Percentiles rank a stretch among this genome's conserved stretches.
Conservation (phyloP, 1,140 invertebrate species). For the Psix sp. region DNA sequence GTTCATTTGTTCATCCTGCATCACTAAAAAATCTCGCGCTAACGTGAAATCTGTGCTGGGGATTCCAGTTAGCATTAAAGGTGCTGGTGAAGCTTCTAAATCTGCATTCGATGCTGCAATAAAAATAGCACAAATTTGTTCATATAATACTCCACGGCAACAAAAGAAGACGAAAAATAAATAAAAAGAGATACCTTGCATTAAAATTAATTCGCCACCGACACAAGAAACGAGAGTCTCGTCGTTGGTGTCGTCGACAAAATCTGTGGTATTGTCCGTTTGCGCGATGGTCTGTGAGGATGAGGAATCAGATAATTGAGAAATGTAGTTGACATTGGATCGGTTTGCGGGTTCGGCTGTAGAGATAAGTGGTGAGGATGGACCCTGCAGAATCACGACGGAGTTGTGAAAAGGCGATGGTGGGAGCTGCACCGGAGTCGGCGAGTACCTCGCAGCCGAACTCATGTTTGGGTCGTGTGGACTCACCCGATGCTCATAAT, state of each 20-base stretch:
- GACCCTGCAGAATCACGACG: conserved; percentile 76
- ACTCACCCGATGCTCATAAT: conserved; percentile 79
- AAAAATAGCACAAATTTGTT: conserved; percentile 12
- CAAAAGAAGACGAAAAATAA: not conserved
- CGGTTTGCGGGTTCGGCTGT: conserved; percentile 62
- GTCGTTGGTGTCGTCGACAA: conserved; percentile 68
- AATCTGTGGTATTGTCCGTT: conserved; percentile 64
- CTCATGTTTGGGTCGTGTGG: conserved; percentile 80
- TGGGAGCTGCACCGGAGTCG: conserved; percentile 75
- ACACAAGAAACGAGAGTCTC: conserved; percentile 70
- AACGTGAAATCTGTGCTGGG: conserved; percentile 70
- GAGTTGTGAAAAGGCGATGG: conserved; percentile 77
- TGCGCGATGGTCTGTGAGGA: conserved; percentile 61
- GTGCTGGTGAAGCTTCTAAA: conserved; percentile 66
- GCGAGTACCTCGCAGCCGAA: conserved; percentile 78
- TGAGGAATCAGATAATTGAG: conserved; percentile 64
- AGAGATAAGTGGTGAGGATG: conserved; percentile 71
- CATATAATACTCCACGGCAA: too few relatives aligned
- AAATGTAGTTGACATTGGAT: conserved; percentile 67
- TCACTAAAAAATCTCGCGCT: conserved; percentile 73
- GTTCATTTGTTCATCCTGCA: conserved; percentile 75
- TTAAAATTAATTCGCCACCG: conserved; percentile 72
- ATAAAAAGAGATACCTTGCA: conserved; percentile 64
- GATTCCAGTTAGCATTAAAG: conserved; percentile 71
- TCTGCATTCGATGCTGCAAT: conserved; percentile 65